These are phyloP conservation scores for Psittacula derbiana DNA, from an alignment of 2,797 vertebrate genomes.

Conservation along the genomic window DNA sequence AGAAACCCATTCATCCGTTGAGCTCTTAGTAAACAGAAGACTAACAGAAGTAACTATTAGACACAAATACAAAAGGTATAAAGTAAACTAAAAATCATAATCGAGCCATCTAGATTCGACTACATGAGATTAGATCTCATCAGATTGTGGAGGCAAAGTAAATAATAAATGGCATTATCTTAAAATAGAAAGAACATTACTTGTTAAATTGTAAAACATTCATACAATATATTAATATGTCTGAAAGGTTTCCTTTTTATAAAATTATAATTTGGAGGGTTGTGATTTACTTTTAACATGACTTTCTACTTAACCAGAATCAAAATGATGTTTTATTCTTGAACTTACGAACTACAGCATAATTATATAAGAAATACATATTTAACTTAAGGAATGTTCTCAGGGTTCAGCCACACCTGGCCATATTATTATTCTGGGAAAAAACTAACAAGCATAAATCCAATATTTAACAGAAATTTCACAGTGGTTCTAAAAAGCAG, in stretches of 20 bases:
- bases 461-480: neutral
- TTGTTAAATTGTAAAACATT: neutral
- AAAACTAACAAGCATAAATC: neutral
- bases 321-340: neutral
- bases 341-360: neutral
- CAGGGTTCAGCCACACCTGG: neutral
- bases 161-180: neutral
- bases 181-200: neutral
- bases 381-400: neutral
- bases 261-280: neutral
- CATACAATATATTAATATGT: neutral
- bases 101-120: neutral
- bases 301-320: neutral
- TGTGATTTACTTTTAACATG: neutral
- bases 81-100: neutral
- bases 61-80: neutral
- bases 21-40: neutral
- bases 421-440: neutral
- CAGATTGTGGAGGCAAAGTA: neutral
- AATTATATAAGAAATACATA: neutral
- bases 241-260: neutral
- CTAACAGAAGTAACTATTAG: neutral
- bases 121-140: neutral
- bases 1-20: neutral
- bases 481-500: neutral